Percentiles rank a stretch among this genome's conserved stretches.
phyloP scores from a whole-genome alignment of 2,888 invertebrate species.

The Trisateles emortualis region DNA sequence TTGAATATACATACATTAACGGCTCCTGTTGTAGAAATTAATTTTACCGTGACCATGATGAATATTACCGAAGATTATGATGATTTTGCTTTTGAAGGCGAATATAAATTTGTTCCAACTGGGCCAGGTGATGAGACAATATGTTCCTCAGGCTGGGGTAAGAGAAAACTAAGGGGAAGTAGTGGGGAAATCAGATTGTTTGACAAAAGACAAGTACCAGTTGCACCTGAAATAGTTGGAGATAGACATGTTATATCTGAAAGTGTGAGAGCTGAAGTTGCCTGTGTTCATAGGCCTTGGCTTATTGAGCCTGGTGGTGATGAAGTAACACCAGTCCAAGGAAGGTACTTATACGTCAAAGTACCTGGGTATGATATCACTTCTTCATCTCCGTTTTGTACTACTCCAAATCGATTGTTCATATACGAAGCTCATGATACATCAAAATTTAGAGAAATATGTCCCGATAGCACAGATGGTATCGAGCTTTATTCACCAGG shows the following conservation, averaged over 20 bases:
- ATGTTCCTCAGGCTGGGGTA: slow-evolving; percentile 89
- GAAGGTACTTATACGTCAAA: slow-evolving; percentile 91
- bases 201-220: slow-evolving; percentile 85
- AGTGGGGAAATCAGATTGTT: slow-evolving; percentile 91
- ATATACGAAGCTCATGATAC: slow-evolving; percentile 91
- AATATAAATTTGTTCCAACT: slow-evolving; percentile 89
- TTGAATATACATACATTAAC: slow-evolving; percentile 89
- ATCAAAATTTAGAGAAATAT: slow-evolving; percentile 88
- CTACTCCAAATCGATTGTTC: slow-evolving; percentile 90
- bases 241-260: slow-evolving; percentile 84
- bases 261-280: slow-evolving; percentile 84
- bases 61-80: slow-evolving; percentile 93
- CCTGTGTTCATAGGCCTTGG: slow-evolving; percentile 92
- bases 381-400: slow-evolving; percentile 84
- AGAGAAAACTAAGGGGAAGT: slow-evolving; percentile 89
- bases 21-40: slow-evolving; percentile 90
- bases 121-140: slow-evolving; percentile 85
- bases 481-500: slow-evolving; percentile 92
- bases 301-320: slow-evolving; percentile 92
- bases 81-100: slow-evolving; percentile 92
- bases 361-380: slow-evolving; percentile 89
- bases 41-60: slow-evolving; percentile 92
- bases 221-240: slow-evolving; percentile 78
- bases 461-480: slow-evolving; percentile 85
- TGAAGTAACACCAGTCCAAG: slow-evolving; percentile 86